Percentiles rank a stretch among this genome's conserved stretches.
Conservation (phyloP, 2,113 vertebrate genomes). For the Malurus alboscapulatus region DNA sequence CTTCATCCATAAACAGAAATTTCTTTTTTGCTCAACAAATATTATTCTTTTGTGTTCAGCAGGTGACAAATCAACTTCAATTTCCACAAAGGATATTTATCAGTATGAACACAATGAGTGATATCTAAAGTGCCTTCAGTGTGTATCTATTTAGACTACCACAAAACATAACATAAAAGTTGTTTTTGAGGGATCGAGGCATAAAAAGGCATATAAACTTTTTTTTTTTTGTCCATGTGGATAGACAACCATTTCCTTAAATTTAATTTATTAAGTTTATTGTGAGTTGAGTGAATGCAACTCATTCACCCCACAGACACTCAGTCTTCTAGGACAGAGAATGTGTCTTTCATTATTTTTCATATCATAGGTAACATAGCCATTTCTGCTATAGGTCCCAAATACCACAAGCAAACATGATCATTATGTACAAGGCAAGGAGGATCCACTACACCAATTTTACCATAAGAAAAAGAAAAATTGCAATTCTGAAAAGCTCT, state of each 20-base stretch:
- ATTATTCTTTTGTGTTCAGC: neutral
- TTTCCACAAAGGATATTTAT: neutral
- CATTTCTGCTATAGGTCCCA: neutral
- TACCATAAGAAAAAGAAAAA: neutral
- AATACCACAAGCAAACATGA: neutral
- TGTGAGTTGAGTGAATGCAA: neutral
- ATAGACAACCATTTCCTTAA: neutral
- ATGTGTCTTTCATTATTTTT: neutral
- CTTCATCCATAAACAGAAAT: neutral
- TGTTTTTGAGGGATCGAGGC: accelerated
- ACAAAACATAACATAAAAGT: neutral
- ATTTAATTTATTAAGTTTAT: neutral
- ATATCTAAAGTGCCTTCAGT: neutral
- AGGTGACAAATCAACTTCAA: neutral
- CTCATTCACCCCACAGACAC: neutral
- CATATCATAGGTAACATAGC: neutral
- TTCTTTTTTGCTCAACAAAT: neutral
- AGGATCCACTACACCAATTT: neutral
- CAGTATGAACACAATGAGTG: neutral
- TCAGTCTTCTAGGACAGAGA: neutral
- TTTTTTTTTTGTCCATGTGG: neutral
- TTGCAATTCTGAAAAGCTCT: neutral
- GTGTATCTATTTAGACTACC: neutral
- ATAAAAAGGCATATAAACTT: neutral
- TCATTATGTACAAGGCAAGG: accelerated